Conservation (phyloP, 1,140 invertebrate species). For the Archivesica marissinica region DNA sequence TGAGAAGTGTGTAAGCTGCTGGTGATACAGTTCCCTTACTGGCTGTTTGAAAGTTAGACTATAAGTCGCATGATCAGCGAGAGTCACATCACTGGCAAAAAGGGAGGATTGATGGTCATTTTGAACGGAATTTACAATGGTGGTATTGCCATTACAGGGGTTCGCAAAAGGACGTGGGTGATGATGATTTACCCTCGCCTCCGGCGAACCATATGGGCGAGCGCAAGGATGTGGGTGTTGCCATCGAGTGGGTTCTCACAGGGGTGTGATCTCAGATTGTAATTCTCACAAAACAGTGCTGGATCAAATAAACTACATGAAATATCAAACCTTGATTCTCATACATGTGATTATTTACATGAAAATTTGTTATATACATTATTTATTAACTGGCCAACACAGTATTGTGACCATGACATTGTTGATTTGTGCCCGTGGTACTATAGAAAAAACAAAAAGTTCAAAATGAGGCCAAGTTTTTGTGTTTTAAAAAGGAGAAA, state of each 20-base stretch:
- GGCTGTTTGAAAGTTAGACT: neutral
- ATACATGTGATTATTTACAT: neutral
- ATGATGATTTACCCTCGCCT: no score
- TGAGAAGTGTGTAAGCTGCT: neutral
- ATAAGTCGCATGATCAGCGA: neutral
- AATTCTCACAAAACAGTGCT: conserved; percentile 14
- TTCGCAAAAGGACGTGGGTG: neutral
- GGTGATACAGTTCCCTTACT: neutral
- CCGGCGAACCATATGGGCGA: no score
- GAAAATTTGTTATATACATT: neutral
- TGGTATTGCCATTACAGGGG: neutral
- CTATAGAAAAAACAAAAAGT: neutral
- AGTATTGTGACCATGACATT: conserved; percentile 62
- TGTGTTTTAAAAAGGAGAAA: neutral
- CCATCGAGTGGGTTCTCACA: conserved; percentile 21
- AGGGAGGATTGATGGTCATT: no score
- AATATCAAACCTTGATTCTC: conserved; percentile 14
- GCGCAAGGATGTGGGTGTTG: neutral
- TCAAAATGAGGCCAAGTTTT: conserved; percentile 23
- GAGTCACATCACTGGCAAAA: neutral
- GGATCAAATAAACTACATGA: conserved; percentile 2
- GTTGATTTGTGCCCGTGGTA: conserved; percentile 53
- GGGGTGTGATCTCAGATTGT: conserved; percentile 32
- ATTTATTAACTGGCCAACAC: conserved; percentile 61
- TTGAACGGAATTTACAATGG: no score